phyloP scores from a whole-genome alignment of 2,797 vertebrate species.

The Amniataba percoides region DNA sequence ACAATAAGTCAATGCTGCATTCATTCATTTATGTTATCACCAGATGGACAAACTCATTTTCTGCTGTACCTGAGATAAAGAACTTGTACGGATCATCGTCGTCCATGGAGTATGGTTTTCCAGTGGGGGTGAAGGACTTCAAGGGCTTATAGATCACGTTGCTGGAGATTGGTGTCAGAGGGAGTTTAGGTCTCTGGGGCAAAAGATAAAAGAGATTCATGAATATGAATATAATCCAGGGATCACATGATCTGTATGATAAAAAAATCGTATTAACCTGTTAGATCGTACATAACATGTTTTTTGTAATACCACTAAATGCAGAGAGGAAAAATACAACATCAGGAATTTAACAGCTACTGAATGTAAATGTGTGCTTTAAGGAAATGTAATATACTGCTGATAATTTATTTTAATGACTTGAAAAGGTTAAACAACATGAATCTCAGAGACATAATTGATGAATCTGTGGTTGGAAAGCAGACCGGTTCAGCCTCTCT shows the following conservation, averaged over 20 bases:
- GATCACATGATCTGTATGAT: background rate
- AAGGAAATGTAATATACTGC: background rate
- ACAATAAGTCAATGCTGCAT: too few relatives aligned
- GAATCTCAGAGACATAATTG: conserved; percentile 42
- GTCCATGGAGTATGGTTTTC: conserved; percentile 84
- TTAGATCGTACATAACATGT: background rate
- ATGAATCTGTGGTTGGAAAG: conserved; percentile 33
- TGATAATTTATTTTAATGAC: background rate
- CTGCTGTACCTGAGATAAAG: conserved; percentile 86
- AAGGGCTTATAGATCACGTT: conserved; percentile 50
- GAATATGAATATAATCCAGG: background rate
- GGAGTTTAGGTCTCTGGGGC: conserved; percentile 49
- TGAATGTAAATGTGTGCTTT: background rate
- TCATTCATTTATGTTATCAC: too few relatives aligned
- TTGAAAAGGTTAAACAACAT: background rate
- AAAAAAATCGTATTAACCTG: background rate
- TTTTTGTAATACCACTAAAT: background rate
- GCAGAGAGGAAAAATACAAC: background rate
- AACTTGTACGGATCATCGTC: conserved; percentile 85
- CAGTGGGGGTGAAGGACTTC: conserved; percentile 49
- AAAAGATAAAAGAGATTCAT: conserved; percentile 36
- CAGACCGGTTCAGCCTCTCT: conserved; percentile 16
- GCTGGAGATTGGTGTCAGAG: conserved; percentile 56
- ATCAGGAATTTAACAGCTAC: background rate
- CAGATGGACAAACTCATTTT: background rate